These are phyloP conservation scores for Triplophysa siluroides DNA, from an alignment of 2,113 vertebrate genomes.

Conservation along the genomic window DNA sequence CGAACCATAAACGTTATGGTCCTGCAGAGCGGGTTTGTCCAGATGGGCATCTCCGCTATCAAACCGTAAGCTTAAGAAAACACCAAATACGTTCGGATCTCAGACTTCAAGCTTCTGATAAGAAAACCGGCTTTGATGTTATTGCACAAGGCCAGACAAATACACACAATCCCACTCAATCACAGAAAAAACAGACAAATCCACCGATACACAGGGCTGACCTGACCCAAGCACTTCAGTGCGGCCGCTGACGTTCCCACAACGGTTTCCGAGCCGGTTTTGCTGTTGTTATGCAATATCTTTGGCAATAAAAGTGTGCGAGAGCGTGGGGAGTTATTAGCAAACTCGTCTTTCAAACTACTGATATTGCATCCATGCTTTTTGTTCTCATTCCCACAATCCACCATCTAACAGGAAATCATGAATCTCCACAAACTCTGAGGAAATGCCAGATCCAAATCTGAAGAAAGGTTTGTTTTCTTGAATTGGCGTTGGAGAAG, in stretches of 20 bases:
- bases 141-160: slow-evolving; percentile 36
- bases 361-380: slow-evolving; percentile 10
- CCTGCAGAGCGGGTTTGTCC: neutral
- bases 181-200: slow-evolving; percentile 30
- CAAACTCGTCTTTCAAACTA: slow-evolving; percentile 36
- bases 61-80: neutral
- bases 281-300: slow-evolving; percentile 41
- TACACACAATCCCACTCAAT: slow-evolving; percentile 26
- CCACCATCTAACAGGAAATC: slow-evolving; percentile 37
- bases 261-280: neutral
- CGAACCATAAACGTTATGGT: neutral
- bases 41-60: neutral
- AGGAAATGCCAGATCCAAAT: slow-evolving; percentile 3
- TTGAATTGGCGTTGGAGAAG: neutral
- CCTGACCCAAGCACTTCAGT: slow-evolving; percentile 32
- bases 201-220: neutral
- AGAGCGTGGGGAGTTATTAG: slow-evolving; percentile 15
- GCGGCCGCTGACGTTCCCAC: slow-evolving; percentile 18
- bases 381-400: slow-evolving; percentile 38
- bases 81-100: neutral
- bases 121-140: slow-evolving; percentile 41
- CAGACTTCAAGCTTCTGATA: slow-evolving; percentile 41
- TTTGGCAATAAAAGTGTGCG: slow-evolving; percentile 32
- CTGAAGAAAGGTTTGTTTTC: slow-evolving; percentile 29
- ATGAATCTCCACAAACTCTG: slow-evolving; percentile 15